Evolutionary conservation across 1,140 invertebrate genomes (phyloP).

Genomic region (Pectinophora gossypiella): DNA sequence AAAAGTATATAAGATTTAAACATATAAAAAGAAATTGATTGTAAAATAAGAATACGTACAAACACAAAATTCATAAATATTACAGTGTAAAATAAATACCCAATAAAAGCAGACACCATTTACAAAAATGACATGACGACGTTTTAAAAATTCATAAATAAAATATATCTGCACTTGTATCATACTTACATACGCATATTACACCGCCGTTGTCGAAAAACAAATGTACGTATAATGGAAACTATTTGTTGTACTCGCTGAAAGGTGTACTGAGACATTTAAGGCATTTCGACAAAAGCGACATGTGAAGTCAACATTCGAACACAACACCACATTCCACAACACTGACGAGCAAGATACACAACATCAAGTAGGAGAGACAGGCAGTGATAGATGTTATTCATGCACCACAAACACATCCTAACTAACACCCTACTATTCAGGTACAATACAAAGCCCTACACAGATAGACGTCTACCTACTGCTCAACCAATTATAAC

Average conservation of each 20-base stretch:
- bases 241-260: background rate
- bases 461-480: too few species aligned
- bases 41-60: too few species aligned
- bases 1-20: too few species aligned
- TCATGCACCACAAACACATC: constrained; percentile 68
- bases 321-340: constrained; percentile 66
- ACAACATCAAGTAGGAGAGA: constrained; percentile 28
- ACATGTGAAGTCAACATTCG: constrained; percentile 35
- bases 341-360: constrained; percentile 29
- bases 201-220: constrained; percentile 34
- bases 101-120: too few species aligned
- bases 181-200: constrained; percentile 26
- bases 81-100: too few species aligned
- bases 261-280: background rate
- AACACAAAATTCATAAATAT: too few species aligned
- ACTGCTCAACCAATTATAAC: too few species aligned
- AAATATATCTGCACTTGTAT: too few species aligned
- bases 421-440: constrained; percentile 10
- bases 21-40: too few species aligned
- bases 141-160: too few species aligned
- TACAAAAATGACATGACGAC: too few species aligned
- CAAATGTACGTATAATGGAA: background rate
- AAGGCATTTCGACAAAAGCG: constrained; percentile 50
- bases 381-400: constrained; percentile 68
- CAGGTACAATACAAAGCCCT: too few species aligned